Base-by-base conservation (phyloP, 2,797 vertebrate species). In the Arctocebus calabarensis region DNA sequence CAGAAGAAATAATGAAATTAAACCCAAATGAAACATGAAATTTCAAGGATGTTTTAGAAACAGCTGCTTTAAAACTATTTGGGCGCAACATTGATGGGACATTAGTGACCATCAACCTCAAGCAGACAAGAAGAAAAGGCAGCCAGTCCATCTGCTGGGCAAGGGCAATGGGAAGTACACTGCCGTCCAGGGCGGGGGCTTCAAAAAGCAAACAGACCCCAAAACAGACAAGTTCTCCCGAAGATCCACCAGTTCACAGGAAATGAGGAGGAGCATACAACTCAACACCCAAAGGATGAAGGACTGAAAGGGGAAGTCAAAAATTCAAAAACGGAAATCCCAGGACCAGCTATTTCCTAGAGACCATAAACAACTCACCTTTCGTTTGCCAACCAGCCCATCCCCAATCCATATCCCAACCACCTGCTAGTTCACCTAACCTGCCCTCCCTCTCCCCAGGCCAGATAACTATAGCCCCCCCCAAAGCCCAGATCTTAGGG, bases 21-120 rank as follows among this genome's bases (percentile, higher is more conserved):
- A 84, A 68, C 81, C 40, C 64, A 43, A 68, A 55, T 48, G 43
- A 82, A 37, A 27, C 2, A 6, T 17, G 11, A 79, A 57, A 79
- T 86, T 45, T 16, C 19, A 45, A 19, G 20, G 1, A 0, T 17
- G 13, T 17, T 57, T 57, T 13, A 0, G 2, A 73, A 40, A n/a
- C 16, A 78, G 20, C 64, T n/a, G 34, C 79, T 71, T 2, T 9
- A 5, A 64, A 61, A 29, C 22, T 19, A 17, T 23, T 23, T 8
- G 2, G 3, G 61, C 4, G 3, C 2, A 61, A 55, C 0, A 0
- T 4, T 11, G 48, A 22, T 2, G 22, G 45, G 55, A 32, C 45
- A 19, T 32, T 4, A 22, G 2, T 19, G 16, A 70, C 29, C 23
- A 27, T 11, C 20, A 66, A 27, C 6, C 32, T 27, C 7, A 16